These are phyloP conservation scores for Junonia oenone DNA, from an alignment of 2,888 invertebrate species.

Conservation along the genomic window DNA sequence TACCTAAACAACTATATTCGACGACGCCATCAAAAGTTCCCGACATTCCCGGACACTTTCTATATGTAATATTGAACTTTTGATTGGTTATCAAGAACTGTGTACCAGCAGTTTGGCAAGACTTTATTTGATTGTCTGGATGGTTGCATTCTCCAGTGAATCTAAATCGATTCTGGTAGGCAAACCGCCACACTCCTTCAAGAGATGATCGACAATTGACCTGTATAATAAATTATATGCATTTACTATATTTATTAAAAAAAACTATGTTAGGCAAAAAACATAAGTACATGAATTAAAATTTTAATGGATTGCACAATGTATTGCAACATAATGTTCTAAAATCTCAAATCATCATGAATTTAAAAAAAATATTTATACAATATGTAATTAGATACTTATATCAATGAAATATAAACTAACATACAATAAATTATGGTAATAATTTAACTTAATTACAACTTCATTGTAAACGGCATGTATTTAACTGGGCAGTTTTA, in stretches of 20 bases:
- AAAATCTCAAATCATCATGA: too few relatives aligned
- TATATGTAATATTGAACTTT: conserved; percentile 96
- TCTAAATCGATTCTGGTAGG: conserved; percentile 92
- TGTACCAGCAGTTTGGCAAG: conserved; percentile 97
- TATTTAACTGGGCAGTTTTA: too few relatives aligned
- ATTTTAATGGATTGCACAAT: too few relatives aligned
- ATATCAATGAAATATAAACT: too few relatives aligned
- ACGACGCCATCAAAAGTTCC: conserved; percentile 94
- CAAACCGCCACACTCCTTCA: conserved; percentile 98
- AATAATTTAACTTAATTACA: too few relatives aligned
- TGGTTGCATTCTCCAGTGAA: conserved; percentile 95
- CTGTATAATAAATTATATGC: conserved; percentile 36
- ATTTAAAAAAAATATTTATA: too few relatives aligned
- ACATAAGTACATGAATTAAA: too few relatives aligned
- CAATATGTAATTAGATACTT: too few relatives aligned
- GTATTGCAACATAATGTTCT: too few relatives aligned
- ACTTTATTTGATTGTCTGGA: conserved; percentile 92
- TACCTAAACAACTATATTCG: conserved; percentile 92
- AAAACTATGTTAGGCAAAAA: too few relatives aligned
- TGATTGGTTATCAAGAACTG: conserved; percentile 97
- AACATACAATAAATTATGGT: too few relatives aligned
- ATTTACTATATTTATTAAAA: background rate
- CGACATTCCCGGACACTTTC: conserved; percentile 92
- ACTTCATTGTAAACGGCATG: too few relatives aligned
- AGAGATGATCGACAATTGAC: conserved; percentile 94